A percentile compares a stretch with the other conserved stretches of the same genome.
Evolutionary conservation across 1,140 invertebrate species (phyloP).

Genomic region (Panonychus citri): DNA sequence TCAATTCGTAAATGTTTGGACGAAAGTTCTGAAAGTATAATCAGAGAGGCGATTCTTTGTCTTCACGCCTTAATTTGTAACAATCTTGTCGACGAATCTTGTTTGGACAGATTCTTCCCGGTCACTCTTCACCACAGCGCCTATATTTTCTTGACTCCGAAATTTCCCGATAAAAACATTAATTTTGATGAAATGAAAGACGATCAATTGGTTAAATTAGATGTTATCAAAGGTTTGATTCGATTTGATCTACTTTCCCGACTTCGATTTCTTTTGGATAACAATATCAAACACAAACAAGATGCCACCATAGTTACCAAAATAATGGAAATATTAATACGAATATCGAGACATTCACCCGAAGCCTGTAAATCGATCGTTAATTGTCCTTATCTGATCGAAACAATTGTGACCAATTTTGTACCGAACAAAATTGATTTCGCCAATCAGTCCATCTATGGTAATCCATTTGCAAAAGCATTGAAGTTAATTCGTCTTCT

Average conservation of each 20-base stretch:
- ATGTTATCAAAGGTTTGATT: conserved; percentile 7
- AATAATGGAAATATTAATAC: conserved; percentile 12
- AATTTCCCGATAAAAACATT: neutral
- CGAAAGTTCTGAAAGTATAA: conserved; percentile 3
- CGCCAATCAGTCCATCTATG: too few relatives aligned
- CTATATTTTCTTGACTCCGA: neutral
- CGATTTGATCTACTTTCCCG: conserved; percentile 9
- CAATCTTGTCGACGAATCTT: conserved; percentile 9
- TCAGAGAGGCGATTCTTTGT: conserved; percentile 5
- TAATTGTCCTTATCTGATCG: conserved; percentile 2
- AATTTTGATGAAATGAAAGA: conserved; percentile 8
- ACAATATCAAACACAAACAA: neutral
- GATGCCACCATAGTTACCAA: neutral
- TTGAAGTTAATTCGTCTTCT: conserved; percentile 7
- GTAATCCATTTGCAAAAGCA: neutral
- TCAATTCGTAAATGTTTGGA: conserved; percentile 6
- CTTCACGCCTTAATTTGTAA: conserved; percentile 12
- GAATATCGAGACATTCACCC: conserved; percentile 8
- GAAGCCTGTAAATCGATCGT: neutral
- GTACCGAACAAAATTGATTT: neutral
- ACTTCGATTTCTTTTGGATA: conserved; percentile 6
- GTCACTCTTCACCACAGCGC: neutral
- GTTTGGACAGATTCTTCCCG: conserved; percentile 8
- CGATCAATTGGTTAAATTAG: conserved; percentile 5
- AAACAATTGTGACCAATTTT: conserved; percentile 1